These are phyloP conservation scores for Tenodera sinensis DNA, from an alignment of 2,888 invertebrate genomes.

Conservation along the genomic window DNA sequence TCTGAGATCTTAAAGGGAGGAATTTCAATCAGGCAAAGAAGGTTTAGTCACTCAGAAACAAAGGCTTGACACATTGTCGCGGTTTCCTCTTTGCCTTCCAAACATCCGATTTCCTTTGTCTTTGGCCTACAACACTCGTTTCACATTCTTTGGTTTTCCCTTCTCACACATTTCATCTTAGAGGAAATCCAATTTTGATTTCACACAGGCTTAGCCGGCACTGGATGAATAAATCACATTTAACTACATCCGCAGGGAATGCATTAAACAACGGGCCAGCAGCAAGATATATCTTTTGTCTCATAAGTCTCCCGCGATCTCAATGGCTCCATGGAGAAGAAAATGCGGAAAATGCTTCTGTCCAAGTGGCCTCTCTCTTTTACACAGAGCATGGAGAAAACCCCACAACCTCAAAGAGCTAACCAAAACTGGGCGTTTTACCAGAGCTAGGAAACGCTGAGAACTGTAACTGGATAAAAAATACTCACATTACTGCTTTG, in stretches of 20 bases:
- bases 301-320: neutral
- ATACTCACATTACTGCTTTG: no score
- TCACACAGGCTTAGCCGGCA: neutral
- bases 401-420: no score
- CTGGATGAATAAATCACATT: neutral
- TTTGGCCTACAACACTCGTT: neutral
- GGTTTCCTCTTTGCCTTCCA: neutral
- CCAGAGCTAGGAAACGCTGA: no score
- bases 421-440: no score
- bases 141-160: neutral
- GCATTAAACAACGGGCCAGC: neutral
- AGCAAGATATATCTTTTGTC: neutral
- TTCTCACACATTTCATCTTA: neutral
- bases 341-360: neutral
- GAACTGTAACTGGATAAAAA: no score
- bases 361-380: neutral
- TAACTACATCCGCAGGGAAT: neutral
- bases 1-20: neutral
- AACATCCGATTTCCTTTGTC: neutral
- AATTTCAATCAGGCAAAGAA: neutral
- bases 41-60: neutral
- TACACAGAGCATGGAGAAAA: no score
- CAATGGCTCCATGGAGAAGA: neutral
- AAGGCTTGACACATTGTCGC: neutral
- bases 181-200: neutral